Evolutionary conservation across 2,888 invertebrate genomes (phyloP), one percentile per base, ranked within the genome.

Genomic region (Synanthedon myopaeformis): DNA sequence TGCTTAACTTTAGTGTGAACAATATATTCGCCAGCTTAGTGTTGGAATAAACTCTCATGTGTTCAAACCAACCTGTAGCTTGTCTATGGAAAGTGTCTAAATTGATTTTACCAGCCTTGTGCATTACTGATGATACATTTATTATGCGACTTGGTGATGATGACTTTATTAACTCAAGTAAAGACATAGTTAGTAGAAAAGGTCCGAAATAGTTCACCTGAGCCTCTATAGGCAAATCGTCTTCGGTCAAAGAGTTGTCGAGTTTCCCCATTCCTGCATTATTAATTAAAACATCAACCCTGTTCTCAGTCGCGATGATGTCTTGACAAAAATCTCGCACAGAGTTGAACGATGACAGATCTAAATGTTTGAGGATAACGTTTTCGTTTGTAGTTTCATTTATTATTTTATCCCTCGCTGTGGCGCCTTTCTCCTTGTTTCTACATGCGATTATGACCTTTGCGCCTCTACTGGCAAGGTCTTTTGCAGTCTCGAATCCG

Each of bases 201-300:
- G 96, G 96, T 0, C 96, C 96, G 74, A 94, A 95, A 69, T 97
- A 93, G 75, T 97, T 97, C 2, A 96, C 93, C 23, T 94, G 96
- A 90, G 94, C 93, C 14, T 94, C 96, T 62, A 92, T 77, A 65
- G 97, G 96, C 53, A 97, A 78, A 1, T 93, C 93, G 69, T 97
- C 96, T 68, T 91, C 91, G 19, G 94, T 93, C 56, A 90, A 87
- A 35, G 88, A 89, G 56, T 89, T 90, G 19, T 87, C 88, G 58
- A 91, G 89, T 1, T 89, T 89, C 58, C 93, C 90, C 0, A 92
- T 93, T 3, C 95, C 96, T 3, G 96, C 96, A 71, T 96, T 96
- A 74, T 96, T 95, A 55, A 96, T 90, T 12, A 96, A 79, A 11
- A 96, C 92, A 73, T 96, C 92, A 51, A 96, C 73, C 66, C 85